Base-by-base conservation (phyloP, 2,797 vertebrate genomes). In the Muraenolepis orangiensis region DNA sequence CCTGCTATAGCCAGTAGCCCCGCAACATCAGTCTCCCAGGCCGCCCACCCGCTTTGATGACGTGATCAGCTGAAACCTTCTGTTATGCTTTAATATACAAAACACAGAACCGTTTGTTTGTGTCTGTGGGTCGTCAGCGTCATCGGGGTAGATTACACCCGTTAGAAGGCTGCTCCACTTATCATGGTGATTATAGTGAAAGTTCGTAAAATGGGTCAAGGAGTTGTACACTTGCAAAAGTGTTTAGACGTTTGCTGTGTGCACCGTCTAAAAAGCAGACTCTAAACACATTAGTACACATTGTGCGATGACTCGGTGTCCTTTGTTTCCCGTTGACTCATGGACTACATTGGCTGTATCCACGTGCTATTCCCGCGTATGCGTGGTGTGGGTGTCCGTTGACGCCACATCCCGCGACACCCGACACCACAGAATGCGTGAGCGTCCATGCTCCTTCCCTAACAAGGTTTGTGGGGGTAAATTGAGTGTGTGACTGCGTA, bases 401-500 rank as follows among this genome's bases (percentile, higher is more conserved):
- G 18, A 18, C 30, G 18, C 16, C 20, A 36, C 68, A 72, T 46
- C n/a, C 46, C 46, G n/a, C 46, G 3, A 51, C 42, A 51, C 46
- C n/a, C 72, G n/a, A 72, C 83, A 72, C 70, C 40, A 38, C 81
- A 74, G 83, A 82, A 80, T 83, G 85, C 77, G 82, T 79, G 73
- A 38, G 86, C 72, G 77, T 83, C 80, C 81, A 76, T 82, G 84
- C 76, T 86, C 80, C 84, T 77, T 86, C 81, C 76, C 85, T 92
- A 92, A 92, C 90, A 89, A 91, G 90, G 86, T 91, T 92, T 91
- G 87, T 87, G 81, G 86, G 90, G 84, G 82, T 93, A 94, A 94
- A 94, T 93, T 91, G 92, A 92, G 87, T 93, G 91, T 93, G 90
- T 91, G 91, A 92, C 91, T 92, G 88, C 87, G 46, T 92, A 93